Percentiles rank a stretch among this genome's conserved stretches.
These are phyloP conservation scores for Melanostoma mellinum DNA, from an alignment of 2,888 invertebrate genomes.

Conservation along the genomic window DNA sequence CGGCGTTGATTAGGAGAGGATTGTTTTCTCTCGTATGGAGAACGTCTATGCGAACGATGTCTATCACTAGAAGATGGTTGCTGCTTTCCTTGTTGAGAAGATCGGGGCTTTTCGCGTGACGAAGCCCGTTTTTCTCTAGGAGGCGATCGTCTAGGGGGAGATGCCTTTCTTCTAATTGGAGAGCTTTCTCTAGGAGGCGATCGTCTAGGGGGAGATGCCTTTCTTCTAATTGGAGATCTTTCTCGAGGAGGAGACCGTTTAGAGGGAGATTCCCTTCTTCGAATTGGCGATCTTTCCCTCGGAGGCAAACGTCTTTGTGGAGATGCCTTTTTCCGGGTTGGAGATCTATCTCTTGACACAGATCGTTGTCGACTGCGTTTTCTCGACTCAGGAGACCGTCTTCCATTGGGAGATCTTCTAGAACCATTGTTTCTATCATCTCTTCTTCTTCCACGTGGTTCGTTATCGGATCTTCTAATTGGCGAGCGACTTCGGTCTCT, in stretches of 20 bases:
- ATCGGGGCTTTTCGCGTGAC: neutral
- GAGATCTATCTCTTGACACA: neutral
- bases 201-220: constrained; percentile 2
- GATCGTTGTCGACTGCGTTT: constrained; percentile 2
- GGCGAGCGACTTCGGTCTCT: constrained; percentile 45
- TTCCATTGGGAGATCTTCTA: constrained; percentile 7
- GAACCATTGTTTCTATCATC: neutral
- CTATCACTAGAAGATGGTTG: neutral
- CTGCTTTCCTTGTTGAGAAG: neutral
- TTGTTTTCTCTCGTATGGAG: constrained; percentile 1
- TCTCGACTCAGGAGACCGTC: neutral
- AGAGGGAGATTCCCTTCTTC: too few species aligned
- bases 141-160: neutral
- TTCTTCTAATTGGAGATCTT: neutral
- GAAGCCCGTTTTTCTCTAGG: neutral
- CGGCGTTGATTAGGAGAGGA: constrained; percentile 4
- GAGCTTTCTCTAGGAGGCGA: neutral
- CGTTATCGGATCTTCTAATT: neutral
- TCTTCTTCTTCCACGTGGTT: neutral
- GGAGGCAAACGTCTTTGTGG: too few species aligned
- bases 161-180: neutral
- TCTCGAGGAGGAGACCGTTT: too few species aligned
- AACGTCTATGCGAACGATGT: neutral
- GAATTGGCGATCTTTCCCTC: too few species aligned
- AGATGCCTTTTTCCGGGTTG: neutral